phyloP scores from a whole-genome alignment of 2,113 vertebrate species.

The Oryzias javanicus region DNA sequence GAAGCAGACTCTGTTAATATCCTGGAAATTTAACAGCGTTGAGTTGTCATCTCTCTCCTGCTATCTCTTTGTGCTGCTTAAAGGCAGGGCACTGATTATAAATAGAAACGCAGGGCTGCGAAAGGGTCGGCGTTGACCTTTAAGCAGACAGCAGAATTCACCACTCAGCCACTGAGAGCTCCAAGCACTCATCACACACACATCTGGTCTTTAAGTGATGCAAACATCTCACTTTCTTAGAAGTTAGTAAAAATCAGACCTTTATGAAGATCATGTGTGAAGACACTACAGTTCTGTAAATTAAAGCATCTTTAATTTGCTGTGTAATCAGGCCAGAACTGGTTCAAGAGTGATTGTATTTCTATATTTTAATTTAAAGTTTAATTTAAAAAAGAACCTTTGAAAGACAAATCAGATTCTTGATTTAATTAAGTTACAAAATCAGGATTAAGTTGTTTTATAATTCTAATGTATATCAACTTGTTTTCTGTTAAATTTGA shows the following conservation, averaged over 20 bases:
- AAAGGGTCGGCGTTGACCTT: constrained; percentile 55
- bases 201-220: constrained; percentile 20
- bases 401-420: too few relatives aligned
- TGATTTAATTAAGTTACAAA: too few relatives aligned
- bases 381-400: too few relatives aligned
- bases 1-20: constrained; percentile 26
- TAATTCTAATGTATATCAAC: too few relatives aligned
- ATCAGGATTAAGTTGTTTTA: too few relatives aligned
- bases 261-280: constrained; percentile 12
- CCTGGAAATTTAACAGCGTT: constrained; percentile 30
- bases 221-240: constrained; percentile 37
- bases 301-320: constrained; percentile 27
- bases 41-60: constrained; percentile 13
- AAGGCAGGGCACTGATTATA: constrained; percentile 48
- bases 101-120: constrained; percentile 50
- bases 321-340: constrained; percentile 3
- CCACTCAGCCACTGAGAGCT: constrained; percentile 32
- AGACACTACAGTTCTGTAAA: constrained; percentile 14
- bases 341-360: too few relatives aligned
- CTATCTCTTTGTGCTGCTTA: constrained; percentile 38
- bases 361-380: too few relatives aligned
- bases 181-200: constrained; percentile 26
- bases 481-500: too few relatives aligned
- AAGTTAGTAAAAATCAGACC: constrained; percentile 36
- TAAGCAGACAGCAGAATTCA: constrained; percentile 47